Conservation (phyloP, 1,140 invertebrate genomes). For the Saccostrea cuccullata region DNA sequence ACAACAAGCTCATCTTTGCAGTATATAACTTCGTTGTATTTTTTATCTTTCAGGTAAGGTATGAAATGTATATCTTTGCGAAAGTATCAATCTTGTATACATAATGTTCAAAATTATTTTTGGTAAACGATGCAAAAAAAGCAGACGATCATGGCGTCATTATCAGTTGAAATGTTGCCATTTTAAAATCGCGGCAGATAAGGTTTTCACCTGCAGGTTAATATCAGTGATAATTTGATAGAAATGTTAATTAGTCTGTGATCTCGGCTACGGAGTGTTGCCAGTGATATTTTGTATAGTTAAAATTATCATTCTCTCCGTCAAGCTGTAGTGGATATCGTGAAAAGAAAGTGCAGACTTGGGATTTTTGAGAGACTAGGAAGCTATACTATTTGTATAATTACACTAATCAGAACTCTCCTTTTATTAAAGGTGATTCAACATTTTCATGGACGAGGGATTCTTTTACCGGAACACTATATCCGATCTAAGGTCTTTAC, state of each 20-base stretch:
- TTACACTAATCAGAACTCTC: not conserved
- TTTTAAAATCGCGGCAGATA: not conserved
- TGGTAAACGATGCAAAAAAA: not conserved
- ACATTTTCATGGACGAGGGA: not conserved
- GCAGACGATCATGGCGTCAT: too few species aligned
- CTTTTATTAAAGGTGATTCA: constrained; percentile 26
- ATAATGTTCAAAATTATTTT: not conserved
- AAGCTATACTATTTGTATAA: not conserved
- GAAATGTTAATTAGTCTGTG: not conserved
- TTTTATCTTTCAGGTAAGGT: not conserved
- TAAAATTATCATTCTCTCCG: not conserved
- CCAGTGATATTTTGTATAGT: not conserved
- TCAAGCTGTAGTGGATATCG: not conserved
- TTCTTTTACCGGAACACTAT: not conserved
- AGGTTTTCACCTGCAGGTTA: not conserved
- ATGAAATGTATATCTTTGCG: not conserved
- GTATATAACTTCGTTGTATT: not conserved
- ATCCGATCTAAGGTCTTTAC: not conserved
- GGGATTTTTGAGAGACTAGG: constrained; percentile 6
- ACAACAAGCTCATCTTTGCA: not conserved
- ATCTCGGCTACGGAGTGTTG: not conserved
- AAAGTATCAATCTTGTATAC: not conserved
- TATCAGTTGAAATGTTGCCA: too few species aligned
- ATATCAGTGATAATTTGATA: not conserved
- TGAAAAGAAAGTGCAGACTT: not conserved